Conservation (phyloP, 1,140 invertebrate genomes). For the Caerostris darwini region DNA sequence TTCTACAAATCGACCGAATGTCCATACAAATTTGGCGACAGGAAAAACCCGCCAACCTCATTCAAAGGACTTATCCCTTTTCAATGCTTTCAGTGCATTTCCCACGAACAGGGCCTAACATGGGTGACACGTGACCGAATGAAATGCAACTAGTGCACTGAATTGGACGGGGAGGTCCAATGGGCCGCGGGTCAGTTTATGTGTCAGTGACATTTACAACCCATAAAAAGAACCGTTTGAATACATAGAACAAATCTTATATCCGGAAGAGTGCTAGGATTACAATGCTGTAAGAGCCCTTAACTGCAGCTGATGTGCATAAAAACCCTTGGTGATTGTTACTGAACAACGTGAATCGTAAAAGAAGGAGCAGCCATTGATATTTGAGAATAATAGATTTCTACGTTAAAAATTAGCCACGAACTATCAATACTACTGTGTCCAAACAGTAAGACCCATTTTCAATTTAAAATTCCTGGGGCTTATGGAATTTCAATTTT, state of each 20-base stretch:
- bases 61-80: not conserved
- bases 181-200: constrained; percentile 17
- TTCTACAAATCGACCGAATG: no score
- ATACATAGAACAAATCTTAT: not conserved
- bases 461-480: no score
- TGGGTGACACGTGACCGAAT: not conserved
- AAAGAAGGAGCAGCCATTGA: not conserved
- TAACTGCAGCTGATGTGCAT: not conserved
- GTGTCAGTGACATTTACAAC: not conserved
- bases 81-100: not conserved
- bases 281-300: not conserved
- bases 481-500: no score
- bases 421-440: no score
- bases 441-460: no score
- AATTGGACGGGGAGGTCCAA: not conserved
- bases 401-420: no score
- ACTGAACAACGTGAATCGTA: no score
- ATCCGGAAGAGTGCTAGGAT: not conserved
- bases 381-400: no score
- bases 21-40: not conserved
- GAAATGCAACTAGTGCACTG: constrained; percentile 9
- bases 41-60: not conserved
- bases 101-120: not conserved
- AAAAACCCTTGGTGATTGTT: not conserved
- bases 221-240: constrained; percentile 23